These are phyloP conservation scores for Ceratina australensis DNA, from an alignment of 1,140 invertebrate genomes.

Conservation along the genomic window DNA sequence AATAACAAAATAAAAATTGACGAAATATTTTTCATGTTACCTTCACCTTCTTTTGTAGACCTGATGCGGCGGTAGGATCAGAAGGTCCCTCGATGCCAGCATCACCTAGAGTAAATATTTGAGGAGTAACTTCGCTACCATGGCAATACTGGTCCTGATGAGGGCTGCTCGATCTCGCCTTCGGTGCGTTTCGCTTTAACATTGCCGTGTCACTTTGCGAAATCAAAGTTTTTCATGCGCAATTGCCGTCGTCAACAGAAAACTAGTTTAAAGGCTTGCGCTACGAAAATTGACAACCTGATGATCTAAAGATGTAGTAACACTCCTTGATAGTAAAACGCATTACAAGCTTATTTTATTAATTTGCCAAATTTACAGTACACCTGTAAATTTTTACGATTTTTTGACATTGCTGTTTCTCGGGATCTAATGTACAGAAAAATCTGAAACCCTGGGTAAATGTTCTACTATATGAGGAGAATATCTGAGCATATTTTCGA, in stretches of 20 bases:
- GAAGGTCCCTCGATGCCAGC: constrained; percentile 50
- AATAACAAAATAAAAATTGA: neutral
- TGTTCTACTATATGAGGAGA: too few relatives aligned
- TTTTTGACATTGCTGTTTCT: too few relatives aligned
- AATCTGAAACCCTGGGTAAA: too few relatives aligned
- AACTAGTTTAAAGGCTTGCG: neutral
- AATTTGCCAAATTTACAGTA: too few relatives aligned
- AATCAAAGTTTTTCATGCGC: constrained; percentile 50
- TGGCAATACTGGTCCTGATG: constrained; percentile 59
- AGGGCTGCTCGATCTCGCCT: constrained; percentile 50
- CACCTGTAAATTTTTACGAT: too few relatives aligned
- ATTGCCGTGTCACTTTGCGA: constrained; percentile 57
- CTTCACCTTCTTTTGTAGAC: neutral
- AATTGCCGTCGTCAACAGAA: neutral
- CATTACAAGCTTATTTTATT: too few relatives aligned
- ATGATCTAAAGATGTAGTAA: too few relatives aligned
- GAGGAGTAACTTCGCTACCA: constrained; percentile 63
- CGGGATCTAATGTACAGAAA: too few relatives aligned
- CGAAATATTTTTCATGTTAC: constrained; percentile 16
- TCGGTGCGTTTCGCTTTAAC: constrained; percentile 40
- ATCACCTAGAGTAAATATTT: constrained; percentile 66
- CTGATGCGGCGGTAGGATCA: constrained; percentile 18
- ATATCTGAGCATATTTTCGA: too few relatives aligned
- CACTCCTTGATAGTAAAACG: too few relatives aligned
- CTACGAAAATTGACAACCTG: too few relatives aligned